Base-by-base conservation (phyloP, 2,113 vertebrate species). In the Morone chrysops region DNA sequence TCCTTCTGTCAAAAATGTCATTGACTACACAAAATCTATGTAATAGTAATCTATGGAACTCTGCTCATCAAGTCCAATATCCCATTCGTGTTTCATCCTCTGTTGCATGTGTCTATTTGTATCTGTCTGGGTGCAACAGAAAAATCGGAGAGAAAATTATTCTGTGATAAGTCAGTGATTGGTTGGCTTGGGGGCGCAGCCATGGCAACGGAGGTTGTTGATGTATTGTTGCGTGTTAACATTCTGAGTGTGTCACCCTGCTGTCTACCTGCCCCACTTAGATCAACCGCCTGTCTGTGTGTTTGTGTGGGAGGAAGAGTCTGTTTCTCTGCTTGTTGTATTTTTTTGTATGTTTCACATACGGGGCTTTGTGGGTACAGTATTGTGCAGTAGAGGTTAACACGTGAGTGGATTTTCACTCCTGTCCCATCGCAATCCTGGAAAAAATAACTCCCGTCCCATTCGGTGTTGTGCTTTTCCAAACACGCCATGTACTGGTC, bases 211-310 rank as follows among this genome's bases (percentile, higher is more conserved):
- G 82, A 82, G 76, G 77, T 80, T 86, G 89, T 81, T 85, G 78
- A 85, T 87, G 85, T 82, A 75, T 84, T 70, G 57, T 38, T n/a
- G 62, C 22, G 31, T 63, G 90, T 92, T 92, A 91, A 70, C 90
- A 92, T 91, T 84, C 84, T 2, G 41, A 67, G 81, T 62, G 78
- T 71, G 85, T 90, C 82, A 57, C 83, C 77, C 81, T 72, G 80
- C 81, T 73, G 71, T 83, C 82, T 84, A 83, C 75, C 80, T 92
- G 78, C 70, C 47, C 61, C 81, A 76, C 63, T 81, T 81, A 87
- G 83, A 89, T 92, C 77, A 87, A 61, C 63, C 22, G 18, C 62
- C 22, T 81, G 72, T 41, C 36, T 78, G 67, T 81, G 43, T 62
- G 59, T 76, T 60, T 79, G 67, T 78, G 68, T 89, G 69, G 25